Percentiles rank a stretch among this genome's conserved stretches.
Evolutionary conservation across 2,888 invertebrate genomes (phyloP).

Genomic region (Drosophila aldrichi): DNA sequence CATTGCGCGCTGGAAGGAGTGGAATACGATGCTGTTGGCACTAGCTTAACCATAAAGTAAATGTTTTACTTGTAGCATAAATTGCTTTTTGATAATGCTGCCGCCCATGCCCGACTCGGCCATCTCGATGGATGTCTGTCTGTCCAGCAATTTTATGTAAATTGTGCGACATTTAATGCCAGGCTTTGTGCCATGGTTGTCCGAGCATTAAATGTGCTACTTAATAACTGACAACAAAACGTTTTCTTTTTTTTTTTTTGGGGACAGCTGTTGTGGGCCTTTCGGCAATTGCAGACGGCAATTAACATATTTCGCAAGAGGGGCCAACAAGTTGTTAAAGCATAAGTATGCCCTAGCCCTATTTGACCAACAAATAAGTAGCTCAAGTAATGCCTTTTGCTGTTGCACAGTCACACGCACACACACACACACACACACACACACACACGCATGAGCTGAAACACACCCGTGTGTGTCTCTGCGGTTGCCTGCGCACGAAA

Average conservation of each 20-base stretch:
- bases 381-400: conserved; percentile 51
- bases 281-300: conserved; percentile 61
- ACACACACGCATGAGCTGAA: too few relatives aligned
- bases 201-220: conserved; percentile 53
- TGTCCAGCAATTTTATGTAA: conserved; percentile 57
- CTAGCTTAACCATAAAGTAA: conserved; percentile 57
- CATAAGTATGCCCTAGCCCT: conserved; percentile 42
- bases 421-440: too few relatives aligned
- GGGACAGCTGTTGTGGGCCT: conserved; percentile 30
- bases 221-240: conserved; percentile 63
- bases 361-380: conserved; percentile 16
- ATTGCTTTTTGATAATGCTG: conserved; percentile 60
- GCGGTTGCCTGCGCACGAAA: conserved; percentile 54
- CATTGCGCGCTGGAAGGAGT: conserved; percentile 26
- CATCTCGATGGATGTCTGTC: conserved; percentile 6
- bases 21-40: conserved; percentile 9
- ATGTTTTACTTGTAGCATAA: conserved; percentile 72
- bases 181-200: conserved; percentile 39
- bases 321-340: conserved; percentile 68
- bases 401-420: conserved; percentile 39
- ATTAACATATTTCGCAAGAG: conserved; percentile 66
- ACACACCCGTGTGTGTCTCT: conserved; percentile 14
- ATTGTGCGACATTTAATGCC: conserved; percentile 51
- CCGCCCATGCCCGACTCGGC: neutral
- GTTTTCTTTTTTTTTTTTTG: too few relatives aligned